Conservation (phyloP, 1,140 invertebrate genomes). For the Bombyx mori region ASM3026992v2 NC_085114.1:7392001-7392500, state of each 20-base stretch:
- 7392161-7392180: slow-evolving; percentile 61
- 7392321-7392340: slow-evolving; percentile 24
- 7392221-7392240: slow-evolving; percentile 53
- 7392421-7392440: slow-evolving; percentile 10
- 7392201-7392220: slow-evolving; percentile 56
- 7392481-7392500: slow-evolving; percentile 24
- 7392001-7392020: too few relatives aligned
- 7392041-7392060: slow-evolving; percentile 14
- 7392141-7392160: slow-evolving; percentile 63
- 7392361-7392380: neutral
- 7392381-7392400: neutral
- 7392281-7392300: slow-evolving; percentile 53
- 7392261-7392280: slow-evolving; percentile 40
- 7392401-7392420: slow-evolving; percentile 8
- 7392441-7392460: slow-evolving; percentile 13
- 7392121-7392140: slow-evolving; percentile 59
- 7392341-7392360: slow-evolving; percentile 11
- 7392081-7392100: slow-evolving; percentile 65
- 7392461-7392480: slow-evolving; percentile 25
- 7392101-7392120: slow-evolving; percentile 60
- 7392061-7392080: slow-evolving; percentile 36
- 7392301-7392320: slow-evolving; percentile 52
- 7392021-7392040: neutral
- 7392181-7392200: slow-evolving; percentile 68
- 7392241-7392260: slow-evolving; percentile 32